Evolutionary conservation across 2,888 invertebrate genomes (phyloP).

Genomic region (Nephrotoma guestfalica): DNA sequence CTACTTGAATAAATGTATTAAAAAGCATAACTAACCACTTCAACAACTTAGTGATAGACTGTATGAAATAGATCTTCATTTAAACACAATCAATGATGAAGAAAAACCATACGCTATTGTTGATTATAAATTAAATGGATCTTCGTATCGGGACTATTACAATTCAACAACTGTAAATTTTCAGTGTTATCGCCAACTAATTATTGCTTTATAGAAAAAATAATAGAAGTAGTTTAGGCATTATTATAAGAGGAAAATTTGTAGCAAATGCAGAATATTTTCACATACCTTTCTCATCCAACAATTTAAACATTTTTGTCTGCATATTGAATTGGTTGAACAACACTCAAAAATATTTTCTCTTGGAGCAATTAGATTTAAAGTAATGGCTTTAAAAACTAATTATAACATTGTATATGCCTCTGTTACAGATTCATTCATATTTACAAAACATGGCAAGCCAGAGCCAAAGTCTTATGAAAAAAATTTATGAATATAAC

Average conservation of each 20-base stretch:
- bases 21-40: not conserved
- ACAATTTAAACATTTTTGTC: not conserved
- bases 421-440: too few relatives aligned
- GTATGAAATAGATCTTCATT: not conserved
- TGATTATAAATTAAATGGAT: not conserved
- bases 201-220: not conserved
- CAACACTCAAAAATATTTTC: not conserved
- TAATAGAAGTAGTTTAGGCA: not conserved
- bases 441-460: too few relatives aligned
- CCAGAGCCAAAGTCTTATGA: too few relatives aligned
- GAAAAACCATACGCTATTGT: not conserved
- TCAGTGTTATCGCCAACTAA: not conserved
- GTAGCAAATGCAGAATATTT: not conserved
- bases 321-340: not conserved
- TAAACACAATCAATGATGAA: not conserved
- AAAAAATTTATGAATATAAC: too few relatives aligned
- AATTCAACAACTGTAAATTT: not conserved
- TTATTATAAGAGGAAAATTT: not conserved
- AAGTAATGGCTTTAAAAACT: too few relatives aligned
- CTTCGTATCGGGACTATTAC: not conserved
- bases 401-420: too few relatives aligned
- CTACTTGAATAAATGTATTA: not conserved
- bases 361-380: not conserved
- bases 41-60: not conserved
- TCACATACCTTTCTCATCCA: not conserved